phyloP scores from a whole-genome alignment of 2,797 vertebrate species.

The Enteromius anoplus region DNA sequence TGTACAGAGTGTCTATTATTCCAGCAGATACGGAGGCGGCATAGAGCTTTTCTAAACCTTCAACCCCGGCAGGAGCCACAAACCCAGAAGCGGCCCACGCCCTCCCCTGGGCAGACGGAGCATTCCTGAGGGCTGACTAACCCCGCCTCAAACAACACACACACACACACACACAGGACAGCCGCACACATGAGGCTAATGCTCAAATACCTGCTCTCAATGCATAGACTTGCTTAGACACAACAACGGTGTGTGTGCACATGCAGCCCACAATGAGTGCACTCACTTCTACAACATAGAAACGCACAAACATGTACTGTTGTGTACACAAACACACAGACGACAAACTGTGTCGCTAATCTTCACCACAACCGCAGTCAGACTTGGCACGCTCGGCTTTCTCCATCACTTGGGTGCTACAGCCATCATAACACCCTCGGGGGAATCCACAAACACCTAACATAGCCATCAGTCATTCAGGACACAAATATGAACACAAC shows the following conservation, averaged over 20 bases:
- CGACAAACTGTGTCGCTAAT: conserved; percentile 28
- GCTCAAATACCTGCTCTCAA: conserved; percentile 31
- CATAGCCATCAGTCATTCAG: conserved; percentile 13
- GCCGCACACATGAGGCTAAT: conserved; percentile 43
- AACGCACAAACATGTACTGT: not conserved
- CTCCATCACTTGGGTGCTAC: conserved; percentile 42
- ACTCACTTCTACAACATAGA: conserved; percentile 34
- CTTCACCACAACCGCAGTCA: conserved; percentile 50
- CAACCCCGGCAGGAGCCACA: conserved; percentile 80
- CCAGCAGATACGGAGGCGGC: conserved; percentile 74
- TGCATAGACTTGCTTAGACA: conserved; percentile 58
- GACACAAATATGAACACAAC: not conserved
- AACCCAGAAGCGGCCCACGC: conserved; percentile 84
- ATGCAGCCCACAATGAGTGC: not conserved
- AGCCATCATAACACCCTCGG: conserved; percentile 13
- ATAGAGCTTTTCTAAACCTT: conserved; percentile 73
- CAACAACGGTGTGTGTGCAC: conserved; percentile 22
- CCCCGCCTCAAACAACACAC: conserved; percentile 49
- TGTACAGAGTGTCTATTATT: conserved; percentile 65
- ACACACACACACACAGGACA: conserved; percentile 42
- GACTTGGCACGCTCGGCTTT: conserved; percentile 40
- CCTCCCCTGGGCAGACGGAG: conserved; percentile 72
- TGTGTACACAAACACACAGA: conserved; percentile 21
- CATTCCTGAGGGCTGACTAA: conserved; percentile 85
- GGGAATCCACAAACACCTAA: conserved; percentile 23